These are phyloP conservation scores for Helostoma temminkii DNA, from an alignment of 2,797 vertebrate species.

Conservation along the genomic window DNA sequence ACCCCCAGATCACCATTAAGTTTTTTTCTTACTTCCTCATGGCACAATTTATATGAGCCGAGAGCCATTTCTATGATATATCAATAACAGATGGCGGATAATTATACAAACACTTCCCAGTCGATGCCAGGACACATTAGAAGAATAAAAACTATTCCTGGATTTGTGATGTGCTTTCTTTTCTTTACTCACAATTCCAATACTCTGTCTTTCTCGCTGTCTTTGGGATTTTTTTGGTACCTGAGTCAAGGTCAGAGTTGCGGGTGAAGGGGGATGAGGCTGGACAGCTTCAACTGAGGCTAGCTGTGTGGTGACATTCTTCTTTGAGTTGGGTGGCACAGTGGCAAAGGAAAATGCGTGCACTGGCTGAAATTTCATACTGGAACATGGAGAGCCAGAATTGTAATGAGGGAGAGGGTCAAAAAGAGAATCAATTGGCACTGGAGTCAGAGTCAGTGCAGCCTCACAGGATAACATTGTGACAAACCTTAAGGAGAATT, in stretches of 20 bases:
- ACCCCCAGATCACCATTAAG: constrained; percentile 63
- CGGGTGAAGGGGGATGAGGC: constrained; percentile 19
- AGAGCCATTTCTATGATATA: constrained; percentile 67
- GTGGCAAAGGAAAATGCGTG: constrained; percentile 23
- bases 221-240: constrained; percentile 19
- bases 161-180: constrained; percentile 16
- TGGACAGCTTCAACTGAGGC: constrained; percentile 40
- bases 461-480: constrained; percentile 40
- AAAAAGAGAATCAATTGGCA: constrained; percentile 36
- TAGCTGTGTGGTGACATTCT: constrained; percentile 44
- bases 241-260: constrained; percentile 51
- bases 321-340: constrained; percentile 37
- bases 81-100: constrained; percentile 53
- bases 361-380: constrained; percentile 53
- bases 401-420: constrained; percentile 4
- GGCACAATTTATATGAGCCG: constrained; percentile 62
- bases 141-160: constrained; percentile 37
- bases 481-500: constrained; percentile 39
- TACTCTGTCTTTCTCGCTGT: neutral
- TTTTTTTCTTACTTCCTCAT: constrained; percentile 53
- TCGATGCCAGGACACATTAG: constrained; percentile 34
- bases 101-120: constrained; percentile 56
- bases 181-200: constrained; percentile 6
- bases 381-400: constrained; percentile 43
- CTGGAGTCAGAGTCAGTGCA: constrained; percentile 43